phyloP scores from a whole-genome alignment of 2,888 invertebrate species.

The Bruchidius siliquastri region DNA sequence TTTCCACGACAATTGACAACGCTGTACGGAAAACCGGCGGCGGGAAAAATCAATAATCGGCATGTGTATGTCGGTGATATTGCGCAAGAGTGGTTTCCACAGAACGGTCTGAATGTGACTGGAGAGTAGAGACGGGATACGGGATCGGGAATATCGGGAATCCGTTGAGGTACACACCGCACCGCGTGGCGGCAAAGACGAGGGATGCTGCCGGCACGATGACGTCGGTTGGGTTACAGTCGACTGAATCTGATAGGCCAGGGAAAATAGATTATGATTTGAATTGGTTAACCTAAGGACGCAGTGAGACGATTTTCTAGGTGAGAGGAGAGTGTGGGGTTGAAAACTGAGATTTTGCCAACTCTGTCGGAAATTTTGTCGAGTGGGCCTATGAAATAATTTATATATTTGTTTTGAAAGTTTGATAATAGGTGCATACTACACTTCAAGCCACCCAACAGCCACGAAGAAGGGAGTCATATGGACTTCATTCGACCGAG shows the following conservation, averaged over 20 bases:
- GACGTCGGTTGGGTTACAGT: neutral
- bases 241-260: neutral
- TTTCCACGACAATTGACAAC: neutral
- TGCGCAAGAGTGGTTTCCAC: neutral
- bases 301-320: too few relatives aligned
- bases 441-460: too few relatives aligned
- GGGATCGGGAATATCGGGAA: neutral
- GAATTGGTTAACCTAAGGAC: too few relatives aligned
- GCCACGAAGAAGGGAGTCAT: too few relatives aligned
- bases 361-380: too few relatives aligned
- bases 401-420: too few relatives aligned
- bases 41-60: neutral
- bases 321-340: too few relatives aligned
- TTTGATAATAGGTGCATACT: too few relatives aligned
- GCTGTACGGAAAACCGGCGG: neutral
- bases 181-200: neutral
- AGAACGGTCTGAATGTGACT: neutral
- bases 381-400: too few relatives aligned
- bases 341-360: too few relatives aligned
- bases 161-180: neutral
- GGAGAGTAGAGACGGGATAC: neutral
- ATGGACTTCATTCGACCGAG: too few relatives aligned
- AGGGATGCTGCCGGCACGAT: neutral
- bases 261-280: neutral
- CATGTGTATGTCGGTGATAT: neutral